Percentiles rank a stretch among this genome's conserved stretches.
Conservation (phyloP, 2,888 invertebrate genomes). For the Oxystoma pomonae region DNA sequence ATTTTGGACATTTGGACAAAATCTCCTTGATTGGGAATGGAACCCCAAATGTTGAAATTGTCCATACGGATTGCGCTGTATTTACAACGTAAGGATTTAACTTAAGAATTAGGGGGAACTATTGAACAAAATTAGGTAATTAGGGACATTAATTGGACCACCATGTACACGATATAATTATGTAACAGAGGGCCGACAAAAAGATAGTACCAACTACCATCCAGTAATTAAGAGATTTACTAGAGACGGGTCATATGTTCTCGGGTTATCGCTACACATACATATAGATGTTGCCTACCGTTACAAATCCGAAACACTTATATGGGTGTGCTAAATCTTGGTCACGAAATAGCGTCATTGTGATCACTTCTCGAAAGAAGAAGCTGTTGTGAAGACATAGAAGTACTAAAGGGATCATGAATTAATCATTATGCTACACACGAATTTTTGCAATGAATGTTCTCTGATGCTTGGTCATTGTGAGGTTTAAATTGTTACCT, state of each 20-base stretch:
- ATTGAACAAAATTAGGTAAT: too few relatives aligned
- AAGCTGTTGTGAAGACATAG: background rate
- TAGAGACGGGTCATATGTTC: conserved; percentile 37
- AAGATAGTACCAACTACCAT: background rate
- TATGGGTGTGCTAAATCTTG: conserved; percentile 37
- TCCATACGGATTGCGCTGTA: too few relatives aligned
- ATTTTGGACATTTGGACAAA: too few relatives aligned
- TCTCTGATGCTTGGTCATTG: too few relatives aligned
- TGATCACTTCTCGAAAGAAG: conserved; percentile 28
- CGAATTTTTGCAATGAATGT: background rate
- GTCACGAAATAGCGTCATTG: conserved; percentile 39
- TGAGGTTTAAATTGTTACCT: too few relatives aligned
- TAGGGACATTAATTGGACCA: too few relatives aligned
- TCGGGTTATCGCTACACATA: conserved; percentile 19
- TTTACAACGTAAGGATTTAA: too few relatives aligned
- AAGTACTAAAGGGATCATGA: background rate
- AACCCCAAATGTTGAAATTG: too few relatives aligned
- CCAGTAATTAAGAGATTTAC: conserved; percentile 45
- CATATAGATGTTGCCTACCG: conserved; percentile 34
- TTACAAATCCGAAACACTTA: conserved; percentile 39
- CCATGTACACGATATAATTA: background rate
- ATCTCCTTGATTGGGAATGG: too few relatives aligned
- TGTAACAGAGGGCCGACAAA: background rate
- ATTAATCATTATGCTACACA: background rate
- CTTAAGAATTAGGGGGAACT: too few relatives aligned